Conservation (phyloP, 2,113 vertebrate genomes). For the Emydura subglobosa region DNA sequence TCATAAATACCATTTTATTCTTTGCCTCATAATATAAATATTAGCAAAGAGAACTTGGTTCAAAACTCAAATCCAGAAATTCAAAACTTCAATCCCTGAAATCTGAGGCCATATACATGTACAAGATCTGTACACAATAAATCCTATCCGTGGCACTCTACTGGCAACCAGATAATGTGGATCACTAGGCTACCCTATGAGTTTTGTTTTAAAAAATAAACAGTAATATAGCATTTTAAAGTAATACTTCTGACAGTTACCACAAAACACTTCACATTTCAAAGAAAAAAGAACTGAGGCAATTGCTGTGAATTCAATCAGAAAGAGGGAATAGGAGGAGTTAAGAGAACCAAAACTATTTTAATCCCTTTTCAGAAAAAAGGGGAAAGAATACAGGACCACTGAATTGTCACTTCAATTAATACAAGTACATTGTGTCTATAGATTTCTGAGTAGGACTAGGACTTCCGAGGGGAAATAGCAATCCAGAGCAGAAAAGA, state of each 20-base stretch:
- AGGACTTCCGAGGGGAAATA: not conserved
- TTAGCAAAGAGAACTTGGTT: not conserved
- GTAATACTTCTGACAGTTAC: not conserved
- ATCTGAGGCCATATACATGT: too few species aligned
- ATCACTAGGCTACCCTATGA: too few species aligned
- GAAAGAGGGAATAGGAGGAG: not conserved
- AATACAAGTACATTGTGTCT: not conserved
- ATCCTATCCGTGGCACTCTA: too few species aligned
- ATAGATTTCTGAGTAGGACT: not conserved
- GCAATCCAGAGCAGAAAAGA: not conserved
- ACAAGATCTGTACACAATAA: too few species aligned
- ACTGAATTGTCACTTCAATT: not conserved
- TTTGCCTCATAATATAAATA: not conserved
- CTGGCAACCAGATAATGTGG: too few species aligned
- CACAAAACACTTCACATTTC: not conserved
- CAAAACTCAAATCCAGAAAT: not conserved
- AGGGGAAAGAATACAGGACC: not conserved
- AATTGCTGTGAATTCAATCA: not conserved
- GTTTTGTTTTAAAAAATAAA: too few species aligned
- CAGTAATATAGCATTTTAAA: too few species aligned
- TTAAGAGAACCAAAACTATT: not conserved
- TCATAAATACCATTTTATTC: not conserved
- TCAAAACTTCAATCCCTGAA: too few species aligned
- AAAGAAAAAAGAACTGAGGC: not conserved
- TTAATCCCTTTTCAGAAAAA: not conserved